A percentile compares a stretch with the other conserved stretches of the same genome.
These are phyloP conservation scores for Serilophus lunatus DNA, from an alignment of 2,113 vertebrate genomes.

Conservation along the genomic window DNA sequence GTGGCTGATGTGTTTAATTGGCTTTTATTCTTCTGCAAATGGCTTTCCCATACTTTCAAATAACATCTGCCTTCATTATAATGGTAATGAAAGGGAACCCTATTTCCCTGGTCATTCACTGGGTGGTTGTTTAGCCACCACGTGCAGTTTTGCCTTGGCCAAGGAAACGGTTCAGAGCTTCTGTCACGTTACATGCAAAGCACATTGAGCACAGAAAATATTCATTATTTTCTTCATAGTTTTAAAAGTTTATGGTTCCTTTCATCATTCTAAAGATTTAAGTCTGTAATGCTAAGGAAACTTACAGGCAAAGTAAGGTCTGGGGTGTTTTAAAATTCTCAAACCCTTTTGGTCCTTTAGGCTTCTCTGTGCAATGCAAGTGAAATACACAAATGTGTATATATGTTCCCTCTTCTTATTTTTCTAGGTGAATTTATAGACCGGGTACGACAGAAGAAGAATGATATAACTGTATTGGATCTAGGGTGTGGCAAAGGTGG, in stretches of 20 bases:
- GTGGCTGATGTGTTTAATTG: neutral
- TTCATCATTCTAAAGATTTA: neutral
- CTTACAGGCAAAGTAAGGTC: neutral
- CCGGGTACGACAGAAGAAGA: conserved; percentile 74
- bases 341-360: neutral
- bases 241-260: neutral
- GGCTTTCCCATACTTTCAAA: neutral
- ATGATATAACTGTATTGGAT: conserved; percentile 85
- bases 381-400: neutral
- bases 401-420: neutral
- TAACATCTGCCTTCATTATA: neutral
- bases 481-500: conserved; percentile 98
- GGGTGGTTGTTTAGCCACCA: neutral
- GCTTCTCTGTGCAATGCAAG: neutral
- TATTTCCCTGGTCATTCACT: fast-evolving
- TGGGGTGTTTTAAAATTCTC: neutral
- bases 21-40: neutral
- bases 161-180: neutral
- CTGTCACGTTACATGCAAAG: neutral
- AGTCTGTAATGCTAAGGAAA: neutral
- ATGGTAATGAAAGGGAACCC: neutral
- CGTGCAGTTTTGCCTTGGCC: neutral
- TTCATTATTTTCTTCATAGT: neutral
- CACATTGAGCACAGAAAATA: neutral
- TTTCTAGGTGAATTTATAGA: conserved; percentile 89